Evolutionary conservation across 35 echinoderm and acorn worm species (phyloP), one percentile per base, ranked within the genome.

Genomic region (Apostichopus parvimensis): DNA sequence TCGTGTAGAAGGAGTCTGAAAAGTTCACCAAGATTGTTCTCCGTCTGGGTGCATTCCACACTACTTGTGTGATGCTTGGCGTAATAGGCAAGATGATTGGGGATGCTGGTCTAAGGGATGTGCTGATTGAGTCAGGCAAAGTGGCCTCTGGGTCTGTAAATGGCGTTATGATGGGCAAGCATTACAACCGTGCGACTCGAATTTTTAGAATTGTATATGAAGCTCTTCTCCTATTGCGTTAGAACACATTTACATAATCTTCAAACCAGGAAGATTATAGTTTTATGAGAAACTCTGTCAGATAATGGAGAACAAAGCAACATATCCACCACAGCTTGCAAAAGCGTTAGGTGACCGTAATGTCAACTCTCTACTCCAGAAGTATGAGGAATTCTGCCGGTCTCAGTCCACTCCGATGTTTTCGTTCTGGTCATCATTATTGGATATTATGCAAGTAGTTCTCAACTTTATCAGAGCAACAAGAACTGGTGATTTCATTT

Each of bases 171-270:
- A 80, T 78, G 9, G 93, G 88, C 10, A 91, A 91, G 62, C 21
- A 77, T 8, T 94, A 84, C 79, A 94, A 86, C 88, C 57, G 93
- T 25, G 24, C 24, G 24, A 25, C 24, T 25, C 24, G 24, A 25
- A 25, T 25, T 25, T 25, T 25, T 25, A 94, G 91, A 86, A 53
- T 77, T 7, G 15, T 91, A 55, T 94, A 91, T 87, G 93, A 94
- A 78, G 80, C 88, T 6, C 54, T 94, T 7, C 4, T 76, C 9
- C 55, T 88, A 7, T 13, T 90, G 12, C 55, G 57, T 80, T 90
- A 79, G 93, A 4, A 91, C 4, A 1, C 61, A 17, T 87, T 87
- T 73, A 5, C 9, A 17, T 5, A n/a, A 55, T 53, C 22, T 8
- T 18, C 5, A 87, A 58, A 12, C 6, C 23, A 56, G 18, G 66